Conservation (phyloP, 2,113 vertebrate species). For the Alethe diademata region DNA sequence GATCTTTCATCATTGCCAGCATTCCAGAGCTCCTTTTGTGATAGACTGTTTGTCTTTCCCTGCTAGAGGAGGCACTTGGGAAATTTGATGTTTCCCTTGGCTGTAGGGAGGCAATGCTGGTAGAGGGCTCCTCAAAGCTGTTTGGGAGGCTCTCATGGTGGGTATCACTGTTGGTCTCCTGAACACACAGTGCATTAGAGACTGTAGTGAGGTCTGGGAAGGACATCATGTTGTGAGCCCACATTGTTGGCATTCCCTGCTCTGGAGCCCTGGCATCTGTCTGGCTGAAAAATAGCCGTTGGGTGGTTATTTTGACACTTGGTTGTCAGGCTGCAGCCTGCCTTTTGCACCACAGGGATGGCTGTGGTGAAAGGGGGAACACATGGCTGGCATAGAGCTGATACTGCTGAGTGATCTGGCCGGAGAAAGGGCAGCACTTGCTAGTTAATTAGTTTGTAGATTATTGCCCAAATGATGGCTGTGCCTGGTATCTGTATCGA, state of each 20-base stretch:
- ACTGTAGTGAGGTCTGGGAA: background rate
- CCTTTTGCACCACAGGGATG: background rate
- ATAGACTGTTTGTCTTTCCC: background rate
- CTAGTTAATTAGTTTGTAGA: background rate
- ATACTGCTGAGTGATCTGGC: background rate
- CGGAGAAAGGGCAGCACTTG: background rate
- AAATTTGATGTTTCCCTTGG: background rate
- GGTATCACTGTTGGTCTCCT: background rate
- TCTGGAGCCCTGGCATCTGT: background rate
- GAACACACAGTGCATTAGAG: background rate
- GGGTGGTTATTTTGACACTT: background rate
- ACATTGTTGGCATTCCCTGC: background rate
- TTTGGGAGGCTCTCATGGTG: background rate
- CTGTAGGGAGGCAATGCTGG: background rate
- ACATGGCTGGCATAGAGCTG: background rate
- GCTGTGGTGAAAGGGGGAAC: background rate
- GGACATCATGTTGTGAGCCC: background rate
- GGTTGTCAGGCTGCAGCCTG: background rate
- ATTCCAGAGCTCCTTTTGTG: background rate
- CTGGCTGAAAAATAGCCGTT: background rate
- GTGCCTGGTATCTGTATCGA: rapidly evolving
- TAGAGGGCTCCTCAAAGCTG: background rate
- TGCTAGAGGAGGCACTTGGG: background rate
- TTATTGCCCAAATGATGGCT: background rate
- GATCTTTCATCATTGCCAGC: background rate